Conservation (phyloP, 1,140 invertebrate genomes). For the Nasonia longicornis region DNA sequence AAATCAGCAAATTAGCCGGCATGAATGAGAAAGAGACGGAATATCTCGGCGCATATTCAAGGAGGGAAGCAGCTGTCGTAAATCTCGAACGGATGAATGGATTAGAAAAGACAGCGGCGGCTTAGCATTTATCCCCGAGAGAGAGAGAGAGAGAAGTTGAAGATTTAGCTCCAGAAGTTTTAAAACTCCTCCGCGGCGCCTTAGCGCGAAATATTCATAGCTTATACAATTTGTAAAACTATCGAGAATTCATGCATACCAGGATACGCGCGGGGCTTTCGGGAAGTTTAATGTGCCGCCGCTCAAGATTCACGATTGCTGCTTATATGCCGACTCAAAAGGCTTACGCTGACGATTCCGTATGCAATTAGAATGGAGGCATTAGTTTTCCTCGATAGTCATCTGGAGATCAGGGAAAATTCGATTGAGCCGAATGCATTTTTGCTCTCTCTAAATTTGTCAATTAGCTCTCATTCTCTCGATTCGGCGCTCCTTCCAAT, state of each 20-base stretch:
- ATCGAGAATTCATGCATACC: background rate
- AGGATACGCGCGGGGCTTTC: background rate
- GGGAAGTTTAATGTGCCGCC: background rate
- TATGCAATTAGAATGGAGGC: too few species aligned
- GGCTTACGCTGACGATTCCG: too few species aligned
- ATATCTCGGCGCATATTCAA: too few species aligned
- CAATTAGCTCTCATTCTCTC: background rate
- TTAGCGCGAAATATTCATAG: background rate
- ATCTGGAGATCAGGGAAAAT: too few species aligned
- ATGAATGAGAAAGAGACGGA: background rate
- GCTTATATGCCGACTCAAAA: too few species aligned
- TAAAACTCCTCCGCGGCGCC: background rate
- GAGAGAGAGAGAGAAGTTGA: background rate
- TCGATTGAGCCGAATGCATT: too few species aligned
- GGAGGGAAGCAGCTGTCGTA: background rate
- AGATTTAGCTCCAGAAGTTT: background rate
- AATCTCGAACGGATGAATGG: background rate
- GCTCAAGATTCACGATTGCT: background rate
- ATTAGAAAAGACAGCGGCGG: background rate
- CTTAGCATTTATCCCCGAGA: background rate
- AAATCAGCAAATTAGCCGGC: background rate
- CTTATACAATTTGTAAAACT: conserved; percentile 1
- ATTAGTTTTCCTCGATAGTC: too few species aligned
- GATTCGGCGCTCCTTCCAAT: background rate
- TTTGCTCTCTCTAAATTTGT: background rate